These are phyloP conservation scores for Thrips palmi DNA, from an alignment of 1,140 invertebrate genomes.

Conservation along the genomic window DNA sequence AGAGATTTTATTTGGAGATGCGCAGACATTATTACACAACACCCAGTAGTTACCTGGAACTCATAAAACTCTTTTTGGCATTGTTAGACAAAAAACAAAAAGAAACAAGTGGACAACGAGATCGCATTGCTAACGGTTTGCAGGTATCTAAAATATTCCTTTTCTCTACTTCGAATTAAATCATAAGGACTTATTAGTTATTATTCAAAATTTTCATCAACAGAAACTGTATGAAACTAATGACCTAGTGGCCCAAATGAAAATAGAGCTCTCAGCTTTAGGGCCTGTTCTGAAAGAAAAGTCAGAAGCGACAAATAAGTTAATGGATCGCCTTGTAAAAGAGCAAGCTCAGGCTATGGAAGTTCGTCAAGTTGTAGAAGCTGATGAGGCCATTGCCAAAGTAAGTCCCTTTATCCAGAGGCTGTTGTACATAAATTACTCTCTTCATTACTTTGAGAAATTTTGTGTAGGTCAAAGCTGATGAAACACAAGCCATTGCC, in stretches of 20 bases:
- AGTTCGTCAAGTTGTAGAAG: conserved; percentile 50
- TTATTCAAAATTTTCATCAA: conserved; percentile 6
- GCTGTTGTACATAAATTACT: not conserved
- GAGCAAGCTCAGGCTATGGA: conserved; percentile 73
- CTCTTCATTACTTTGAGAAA: not conserved
- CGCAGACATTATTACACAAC: conserved; percentile 72
- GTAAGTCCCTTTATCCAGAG: conserved; percentile 21
- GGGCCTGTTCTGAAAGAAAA: conserved; percentile 72
- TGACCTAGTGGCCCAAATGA: conserved; percentile 66
- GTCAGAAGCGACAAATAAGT: conserved; percentile 55
- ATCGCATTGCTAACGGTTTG: conserved; percentile 57
- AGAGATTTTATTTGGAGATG: conserved; percentile 60
- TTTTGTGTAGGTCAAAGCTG: conserved; percentile 43
- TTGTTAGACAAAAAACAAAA: conserved; percentile 44
- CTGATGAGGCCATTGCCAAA: conserved; percentile 60
- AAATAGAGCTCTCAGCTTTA: conserved; percentile 64
- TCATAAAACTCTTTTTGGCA: conserved; percentile 58
- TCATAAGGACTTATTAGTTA: conserved; percentile 6
- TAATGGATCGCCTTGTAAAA: conserved; percentile 54
- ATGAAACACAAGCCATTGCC: conserved; percentile 58
- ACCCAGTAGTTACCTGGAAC: conserved; percentile 71
- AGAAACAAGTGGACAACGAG: conserved; percentile 42
- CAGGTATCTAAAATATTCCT: conserved; percentile 26
- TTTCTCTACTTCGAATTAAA: too few species aligned
- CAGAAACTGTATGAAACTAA: conserved; percentile 71